Evolutionary conservation across 2,888 invertebrate genomes (phyloP).

Genomic region (Operophtera brumata): DNA sequence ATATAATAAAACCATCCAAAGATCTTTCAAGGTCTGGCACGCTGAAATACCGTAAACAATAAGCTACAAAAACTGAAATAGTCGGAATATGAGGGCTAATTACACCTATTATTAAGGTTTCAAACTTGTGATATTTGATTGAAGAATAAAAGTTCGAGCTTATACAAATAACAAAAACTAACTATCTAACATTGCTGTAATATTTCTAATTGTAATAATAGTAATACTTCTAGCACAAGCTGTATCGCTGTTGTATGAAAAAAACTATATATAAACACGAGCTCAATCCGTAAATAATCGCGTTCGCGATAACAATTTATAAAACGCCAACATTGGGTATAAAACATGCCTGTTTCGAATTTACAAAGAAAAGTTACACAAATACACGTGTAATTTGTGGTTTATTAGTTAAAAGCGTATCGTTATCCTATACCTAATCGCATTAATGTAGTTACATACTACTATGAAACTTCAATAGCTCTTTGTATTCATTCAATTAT

Average conservation of each 20-base stretch:
- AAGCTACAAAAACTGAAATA: no score
- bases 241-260: slow-evolving; percentile 9
- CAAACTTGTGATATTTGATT: no score
- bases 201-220: no score
- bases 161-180: no score
- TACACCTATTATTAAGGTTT: no score
- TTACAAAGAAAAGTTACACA: slow-evolving; percentile 7
- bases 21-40: no score
- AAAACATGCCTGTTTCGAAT: slow-evolving; percentile 18
- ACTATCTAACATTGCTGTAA: no score
- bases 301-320: slow-evolving; percentile 24
- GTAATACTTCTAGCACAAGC: no score
- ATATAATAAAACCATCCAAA: no score
- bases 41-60: no score
- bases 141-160: no score
- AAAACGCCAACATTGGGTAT: slow-evolving; percentile 18
- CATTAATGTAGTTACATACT: slow-evolving; percentile 34
- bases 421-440: slow-evolving; percentile 32
- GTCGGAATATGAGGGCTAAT: no score
- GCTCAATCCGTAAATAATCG: slow-evolving; percentile 26
- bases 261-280: slow-evolving; percentile 24
- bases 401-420: slow-evolving; percentile 5
- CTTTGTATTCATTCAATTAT: slow-evolving; percentile 35
- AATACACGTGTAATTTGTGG: slow-evolving; percentile 3
- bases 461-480: slow-evolving; percentile 38